Base-by-base conservation (phyloP, 2,888 invertebrate species). In the Lepidocyrtoides sp. region DNA sequence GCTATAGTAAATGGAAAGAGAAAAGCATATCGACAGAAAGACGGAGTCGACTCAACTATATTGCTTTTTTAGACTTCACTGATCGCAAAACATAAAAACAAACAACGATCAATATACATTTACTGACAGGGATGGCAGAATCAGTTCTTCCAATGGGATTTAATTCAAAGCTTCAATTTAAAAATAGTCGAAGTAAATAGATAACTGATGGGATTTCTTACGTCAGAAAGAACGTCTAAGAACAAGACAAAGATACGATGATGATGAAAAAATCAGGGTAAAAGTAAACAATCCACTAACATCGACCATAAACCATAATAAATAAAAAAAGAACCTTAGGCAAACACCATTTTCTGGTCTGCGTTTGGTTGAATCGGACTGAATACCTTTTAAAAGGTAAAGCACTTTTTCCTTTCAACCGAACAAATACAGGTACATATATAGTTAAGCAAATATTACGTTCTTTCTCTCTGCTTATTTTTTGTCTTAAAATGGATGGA, bases 41-140 rank as follows among this genome's bases (percentile, higher is more conserved):
- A 36, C n/a, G n/a, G 51, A 77, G 51, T 14, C 51, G 51, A 48
- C 41, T 72, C 36, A 1, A 41, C 51, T 29, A 77, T 77, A 77
- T 77, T 77, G 51, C 69, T 60, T 81, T 81, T 57, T 54, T 20
- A 57, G 81, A 81, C 81, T 81, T 32, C 86, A 54, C 63, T 69
- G 81, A 86, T 72, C 29, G 86, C 72, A 60, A 82, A 69, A 86
- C 91, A 86, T 86, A 91, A 91, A 79, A 91, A 86, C 81, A 91
- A 91, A 91, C 91, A 86, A 82, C 91, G 91, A 91, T 91, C 91
- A 91, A 91, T 91, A 91, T 51, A 91, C 91, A 91, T 91, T 91
- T 85, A 86, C 81, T 91, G 91, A 91, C 91, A 86, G 81, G 36
- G 23, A 89, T 79, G 85, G 84, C 79, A 86, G 91, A 81, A 72